Evolutionary conservation across 2,113 vertebrate genomes (phyloP).

Genomic region (Prinia subflava): DNA sequence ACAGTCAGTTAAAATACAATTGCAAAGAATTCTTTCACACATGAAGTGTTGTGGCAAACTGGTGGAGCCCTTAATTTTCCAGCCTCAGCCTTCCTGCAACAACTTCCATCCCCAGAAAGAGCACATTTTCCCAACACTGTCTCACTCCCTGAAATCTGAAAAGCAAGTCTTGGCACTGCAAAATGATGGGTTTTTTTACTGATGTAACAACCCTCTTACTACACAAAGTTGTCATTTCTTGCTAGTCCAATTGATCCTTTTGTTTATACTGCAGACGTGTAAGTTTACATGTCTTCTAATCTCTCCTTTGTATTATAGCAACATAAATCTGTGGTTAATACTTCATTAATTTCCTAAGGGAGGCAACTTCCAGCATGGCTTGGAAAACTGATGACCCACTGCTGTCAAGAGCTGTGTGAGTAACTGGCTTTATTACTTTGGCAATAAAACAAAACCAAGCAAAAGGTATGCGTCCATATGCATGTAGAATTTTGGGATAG

Average conservation of each 20-base stretch:
- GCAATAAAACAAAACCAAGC: background rate
- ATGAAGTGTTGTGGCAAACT: background rate
- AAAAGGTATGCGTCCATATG: background rate
- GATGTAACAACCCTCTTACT: background rate
- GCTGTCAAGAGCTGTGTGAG: background rate
- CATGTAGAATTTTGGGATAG: background rate
- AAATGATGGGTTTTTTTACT: background rate
- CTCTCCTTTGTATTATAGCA: slow-evolving; percentile 42
- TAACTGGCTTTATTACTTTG: slow-evolving; percentile 20
- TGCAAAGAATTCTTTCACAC: background rate
- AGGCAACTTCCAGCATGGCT: slow-evolving; percentile 6
- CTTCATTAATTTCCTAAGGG: slow-evolving; percentile 27
- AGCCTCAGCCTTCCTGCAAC: background rate
- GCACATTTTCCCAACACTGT: background rate
- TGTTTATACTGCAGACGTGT: background rate
- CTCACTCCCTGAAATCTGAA: background rate
- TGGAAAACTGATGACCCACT: slow-evolving; percentile 33
- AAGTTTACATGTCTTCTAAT: slow-evolving; percentile 13
- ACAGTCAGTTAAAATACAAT: background rate
- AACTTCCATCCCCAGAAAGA: background rate
- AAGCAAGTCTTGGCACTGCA: background rate
- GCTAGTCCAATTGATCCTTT: slow-evolving; percentile 15
- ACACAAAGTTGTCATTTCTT: background rate
- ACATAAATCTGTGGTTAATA: slow-evolving; percentile 3
- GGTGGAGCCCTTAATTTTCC: background rate